Base-by-base conservation (phyloP, 2,113 vertebrate genomes). In the Atractosteus spatula region DNA sequence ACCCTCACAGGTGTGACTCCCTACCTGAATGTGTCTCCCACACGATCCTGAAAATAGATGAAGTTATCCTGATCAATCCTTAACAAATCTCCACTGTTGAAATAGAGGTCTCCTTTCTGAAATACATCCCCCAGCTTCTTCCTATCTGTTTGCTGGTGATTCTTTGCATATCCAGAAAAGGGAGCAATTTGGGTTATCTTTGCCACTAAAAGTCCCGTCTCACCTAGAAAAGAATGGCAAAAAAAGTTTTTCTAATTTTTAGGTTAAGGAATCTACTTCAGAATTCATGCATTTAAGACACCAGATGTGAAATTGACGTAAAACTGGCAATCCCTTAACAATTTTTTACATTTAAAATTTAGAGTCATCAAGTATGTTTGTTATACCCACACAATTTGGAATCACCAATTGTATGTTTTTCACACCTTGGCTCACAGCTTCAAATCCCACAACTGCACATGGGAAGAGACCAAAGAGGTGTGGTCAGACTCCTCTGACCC, bases 11-110 rank as follows among this genome's bases (percentile, higher is more conserved):
- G 16, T 70, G 13, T 10, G 51, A 41, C 7, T 8, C 44, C 70
- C 59, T 42, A 95, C 96, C 94, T 90, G 86, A 95, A 97, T 0
- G 94, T 96, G 81, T 97, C 96, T 69, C 95, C 95, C n/a, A 94
- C 89, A 76, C 92, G 85, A 79, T 97, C 95, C 8, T 94, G 92
- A 73, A 97, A 97, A 80, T 97, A 95, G 77, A 97, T 81, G 74
- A 96, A 97, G 71, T 93, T 92, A 44, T 96, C 91, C 0, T 69
- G 65, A 73, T 95, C 92, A 0, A 95, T 89, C 74, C 82, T 87
- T 83, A 96, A 78, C 29, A 97, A 88, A 80, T 97, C 95, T 13
- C 96, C 94, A 0, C 83, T 95, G 81, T 98, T 98, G 83, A 94
- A 96, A 85, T 95, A 97, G 8, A 93, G 16, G 63, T 96, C 95